phyloP scores from a whole-genome alignment of 1,140 invertebrate genomes.

The Drosophila cardini region DNA sequence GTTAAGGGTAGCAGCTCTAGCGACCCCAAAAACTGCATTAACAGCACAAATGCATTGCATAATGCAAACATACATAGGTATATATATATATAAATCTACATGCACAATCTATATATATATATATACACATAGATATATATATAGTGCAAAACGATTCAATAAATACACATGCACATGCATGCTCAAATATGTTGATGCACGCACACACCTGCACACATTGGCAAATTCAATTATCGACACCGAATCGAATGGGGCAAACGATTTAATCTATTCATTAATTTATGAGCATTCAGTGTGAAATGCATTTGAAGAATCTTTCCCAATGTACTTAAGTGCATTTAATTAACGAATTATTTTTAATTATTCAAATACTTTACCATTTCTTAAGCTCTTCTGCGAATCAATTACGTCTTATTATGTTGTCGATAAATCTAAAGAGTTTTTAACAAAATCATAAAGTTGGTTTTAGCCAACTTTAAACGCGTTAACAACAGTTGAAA shows the following conservation, averaged over 20 bases:
- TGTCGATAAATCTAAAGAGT: too few species aligned
- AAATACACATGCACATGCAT: constrained; percentile 2
- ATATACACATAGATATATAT: not conserved
- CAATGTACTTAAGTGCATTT: constrained; percentile 3
- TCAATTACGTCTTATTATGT: too few species aligned
- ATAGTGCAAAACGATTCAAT: constrained; percentile 25
- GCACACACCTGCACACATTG: constrained; percentile 2
- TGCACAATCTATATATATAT: not conserved
- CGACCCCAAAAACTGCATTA: constrained; percentile 45
- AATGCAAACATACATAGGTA: constrained; percentile 41
- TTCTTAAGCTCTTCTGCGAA: too few species aligned
- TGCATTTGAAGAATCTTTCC: not conserved
- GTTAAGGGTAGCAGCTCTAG: constrained; percentile 6
- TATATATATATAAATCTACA: constrained; percentile 4
- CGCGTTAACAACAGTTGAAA: too few species aligned
- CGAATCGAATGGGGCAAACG: constrained; percentile 13
- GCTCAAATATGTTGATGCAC: constrained; percentile 19
- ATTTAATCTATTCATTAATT: constrained; percentile 37
- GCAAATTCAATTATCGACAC: constrained; percentile 49
- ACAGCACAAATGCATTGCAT: constrained; percentile 47
- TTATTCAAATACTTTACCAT: not conserved
- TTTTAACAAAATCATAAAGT: too few species aligned
- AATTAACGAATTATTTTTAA: constrained; percentile 2
- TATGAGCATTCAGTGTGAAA: constrained; percentile 3
- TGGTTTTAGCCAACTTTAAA: too few species aligned